Conservation (phyloP, 2,888 invertebrate species). For the Drosophila koepferae region DNA sequence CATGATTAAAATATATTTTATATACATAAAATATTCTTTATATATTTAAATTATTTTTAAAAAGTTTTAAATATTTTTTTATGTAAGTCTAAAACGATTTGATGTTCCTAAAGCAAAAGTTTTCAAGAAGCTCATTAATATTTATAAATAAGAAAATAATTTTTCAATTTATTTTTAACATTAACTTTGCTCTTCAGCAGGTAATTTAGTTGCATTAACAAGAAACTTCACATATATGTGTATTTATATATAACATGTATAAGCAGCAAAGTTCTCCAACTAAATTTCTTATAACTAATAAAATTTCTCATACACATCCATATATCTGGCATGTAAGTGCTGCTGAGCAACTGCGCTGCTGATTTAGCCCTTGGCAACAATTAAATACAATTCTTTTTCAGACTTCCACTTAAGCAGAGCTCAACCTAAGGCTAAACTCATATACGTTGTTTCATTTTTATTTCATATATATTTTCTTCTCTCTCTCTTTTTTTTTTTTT, state of each 20-base stretch:
- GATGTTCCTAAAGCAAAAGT: too few species aligned
- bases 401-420: conserved; percentile 14
- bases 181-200: not conserved
- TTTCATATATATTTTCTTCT: not conserved
- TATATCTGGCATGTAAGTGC: not conserved
- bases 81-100: too few species aligned
- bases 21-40: too few species aligned
- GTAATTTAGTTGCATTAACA: not conserved
- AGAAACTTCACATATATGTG: not conserved
- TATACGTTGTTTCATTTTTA: conserved; percentile 16
- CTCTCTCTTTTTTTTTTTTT: too few species aligned
- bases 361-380: conserved; percentile 13
- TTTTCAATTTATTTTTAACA: too few species aligned
- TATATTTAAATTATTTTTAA: too few species aligned
- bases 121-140: too few species aligned
- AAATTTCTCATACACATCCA: not conserved
- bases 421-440: conserved; percentile 25
- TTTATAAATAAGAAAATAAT: too few species aligned
- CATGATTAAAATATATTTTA: too few species aligned
- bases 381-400: conserved; percentile 18
- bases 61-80: too few species aligned
- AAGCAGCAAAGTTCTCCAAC: not conserved
- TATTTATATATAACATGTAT: not conserved
- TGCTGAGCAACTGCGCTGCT: conserved; percentile 2
- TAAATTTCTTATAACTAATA: conserved; percentile 5